Evolutionary conservation across 2,113 vertebrate species (phyloP), one percentile per base, ranked within the genome.

Genomic region (Brachyhypopomus occidentalis): DNA sequence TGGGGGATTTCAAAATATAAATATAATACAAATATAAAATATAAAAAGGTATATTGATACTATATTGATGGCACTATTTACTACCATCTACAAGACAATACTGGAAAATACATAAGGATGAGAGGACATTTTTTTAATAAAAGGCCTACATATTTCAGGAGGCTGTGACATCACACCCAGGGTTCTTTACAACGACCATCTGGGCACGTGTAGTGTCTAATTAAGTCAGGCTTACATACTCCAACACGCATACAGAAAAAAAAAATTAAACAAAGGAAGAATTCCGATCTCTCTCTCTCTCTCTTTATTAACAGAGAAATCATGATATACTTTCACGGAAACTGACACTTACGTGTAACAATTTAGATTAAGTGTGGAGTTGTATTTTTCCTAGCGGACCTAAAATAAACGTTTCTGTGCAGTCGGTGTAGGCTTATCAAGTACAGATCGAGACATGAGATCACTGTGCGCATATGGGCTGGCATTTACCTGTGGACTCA

Each of bases 401-500:
- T 55, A 69, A 36, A 38, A n/a, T 70, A 38, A 70, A 59, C 41
- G 12, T 19, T 58, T 75, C n/a, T 8, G 23, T 38, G 41, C 12
- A 23, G 30, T 30, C 30, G 30, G 71, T 55, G 62, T 75, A 69
- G 25, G 25, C 52, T 22, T 75, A 11, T 75, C 55, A 58, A n/a
- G 56, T 62, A 14, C 30, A 45, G 71, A 69, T 80, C 17, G 58
- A 80, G 66, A 78, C 19, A 1, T 45, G 30, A 34, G 77, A 70
- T 75, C 80, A 74, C 69, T 83, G 34, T 76, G 78, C 30, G 19
- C 84, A 83, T 77, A 83, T 80, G 78, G 67, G 58, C 78, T 86
- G 81, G 78, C 81, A 83, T 71, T 85, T 83, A 86, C 81, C 84
- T 86, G 79, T 48, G 69, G 62, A 72, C 69, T 72, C 66, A 73